Evolutionary conservation across 2,888 invertebrate genomes (phyloP).

Genomic region (Anthrax anthrax): DNA sequence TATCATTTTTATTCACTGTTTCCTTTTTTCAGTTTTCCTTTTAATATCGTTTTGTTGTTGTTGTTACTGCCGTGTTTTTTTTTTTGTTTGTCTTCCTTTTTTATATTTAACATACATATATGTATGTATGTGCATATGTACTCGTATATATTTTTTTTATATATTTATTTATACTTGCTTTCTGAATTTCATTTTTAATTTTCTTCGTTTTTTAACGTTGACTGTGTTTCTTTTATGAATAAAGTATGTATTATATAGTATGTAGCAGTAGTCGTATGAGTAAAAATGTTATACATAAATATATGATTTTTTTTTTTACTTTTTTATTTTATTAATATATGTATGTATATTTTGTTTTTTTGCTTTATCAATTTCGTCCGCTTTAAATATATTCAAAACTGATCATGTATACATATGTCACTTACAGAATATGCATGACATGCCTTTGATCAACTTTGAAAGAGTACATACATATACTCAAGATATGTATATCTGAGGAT

Average conservation of each 20-base stretch:
- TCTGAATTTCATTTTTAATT: neutral
- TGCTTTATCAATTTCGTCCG: too few species aligned
- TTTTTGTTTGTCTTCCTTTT: neutral
- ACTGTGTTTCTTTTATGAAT: too few species aligned
- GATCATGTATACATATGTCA: constrained; percentile 5
- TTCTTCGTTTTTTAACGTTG: too few species aligned
- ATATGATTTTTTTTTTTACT: too few species aligned
- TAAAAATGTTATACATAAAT: too few species aligned
- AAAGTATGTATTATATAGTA: too few species aligned
- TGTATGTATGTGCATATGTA: neutral
- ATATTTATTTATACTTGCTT: neutral
- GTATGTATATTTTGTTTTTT: too few species aligned
- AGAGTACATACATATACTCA: too few species aligned
- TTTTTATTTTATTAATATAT: too few species aligned
- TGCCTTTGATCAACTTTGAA: neutral
- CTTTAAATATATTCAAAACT: constrained; percentile 1
- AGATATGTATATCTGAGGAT: neutral
- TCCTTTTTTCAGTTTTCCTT: neutral
- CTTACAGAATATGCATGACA: constrained; percentile 3
- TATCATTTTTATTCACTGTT: neutral
- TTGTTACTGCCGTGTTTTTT: neutral
- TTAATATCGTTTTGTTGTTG: neutral
- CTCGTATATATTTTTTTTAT: neutral
- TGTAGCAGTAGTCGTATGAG: too few species aligned
- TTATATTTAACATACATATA: neutral